Percentiles rank a stretch among this genome's conserved stretches.
These are phyloP conservation scores for Goniozus legneri DNA, from an alignment of 1,140 invertebrate species.

Conservation along the genomic window DNA sequence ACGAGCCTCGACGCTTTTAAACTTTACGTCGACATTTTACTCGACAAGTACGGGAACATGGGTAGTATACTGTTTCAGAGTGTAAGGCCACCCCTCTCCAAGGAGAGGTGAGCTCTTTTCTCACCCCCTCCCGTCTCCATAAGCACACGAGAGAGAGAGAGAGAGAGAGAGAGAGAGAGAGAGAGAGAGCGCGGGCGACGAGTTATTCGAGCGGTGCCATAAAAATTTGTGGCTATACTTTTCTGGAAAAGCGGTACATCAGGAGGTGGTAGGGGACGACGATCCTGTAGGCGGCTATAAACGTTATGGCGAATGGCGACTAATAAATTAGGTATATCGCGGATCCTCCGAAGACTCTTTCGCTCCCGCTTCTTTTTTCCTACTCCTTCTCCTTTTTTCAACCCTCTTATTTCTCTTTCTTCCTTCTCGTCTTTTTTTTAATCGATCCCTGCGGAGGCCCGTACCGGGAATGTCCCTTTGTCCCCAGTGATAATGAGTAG, in stretches of 20 bases:
- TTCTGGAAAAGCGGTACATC: conserved; percentile 12
- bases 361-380: neutral
- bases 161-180: too few relatives aligned
- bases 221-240: conserved; percentile 26
- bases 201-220: conserved; percentile 20
- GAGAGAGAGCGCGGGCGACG: conserved; percentile 5
- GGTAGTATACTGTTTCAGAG: too few relatives aligned
- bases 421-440: neutral
- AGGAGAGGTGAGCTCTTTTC: too few relatives aligned
- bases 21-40: too few relatives aligned
- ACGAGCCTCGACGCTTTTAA: too few relatives aligned
- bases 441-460: neutral
- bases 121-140: too few relatives aligned
- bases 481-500: too few relatives aligned
- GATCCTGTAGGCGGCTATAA: conserved; percentile 16
- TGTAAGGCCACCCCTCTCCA: too few relatives aligned
- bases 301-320: conserved; percentile 20
- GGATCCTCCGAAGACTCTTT: conserved; percentile 2
- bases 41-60: too few relatives aligned
- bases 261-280: conserved; percentile 8
- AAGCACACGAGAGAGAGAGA: too few relatives aligned
- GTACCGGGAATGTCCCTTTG: neutral
- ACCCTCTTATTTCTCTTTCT: neutral
- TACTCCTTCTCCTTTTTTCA: neutral
- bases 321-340: conserved; percentile 23